Conservation (phyloP, 1,140 invertebrate species). For the Bombus polaris region DNA sequence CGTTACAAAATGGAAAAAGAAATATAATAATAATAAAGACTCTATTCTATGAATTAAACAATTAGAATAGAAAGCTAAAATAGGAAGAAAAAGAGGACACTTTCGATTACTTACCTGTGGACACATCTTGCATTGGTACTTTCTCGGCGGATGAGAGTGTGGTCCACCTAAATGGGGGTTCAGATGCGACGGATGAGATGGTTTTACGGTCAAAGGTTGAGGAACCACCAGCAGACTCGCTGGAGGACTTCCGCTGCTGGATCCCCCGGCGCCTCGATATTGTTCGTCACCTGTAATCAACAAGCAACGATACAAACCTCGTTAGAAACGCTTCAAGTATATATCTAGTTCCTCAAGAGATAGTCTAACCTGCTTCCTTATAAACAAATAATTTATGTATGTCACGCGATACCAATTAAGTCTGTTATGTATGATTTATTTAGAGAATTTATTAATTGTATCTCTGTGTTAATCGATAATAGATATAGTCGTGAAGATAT, state of each 20-base stretch:
- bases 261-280: constrained; percentile 82
- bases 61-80: background rate
- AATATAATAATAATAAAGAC: background rate
- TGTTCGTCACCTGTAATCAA: constrained; percentile 81
- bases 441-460: background rate
- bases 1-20: too few species aligned
- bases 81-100: background rate
- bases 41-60: too few species aligned
- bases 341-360: background rate
- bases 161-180: constrained; percentile 81
- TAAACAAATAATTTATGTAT: background rate
- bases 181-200: constrained; percentile 80
- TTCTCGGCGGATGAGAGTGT: constrained; percentile 85
- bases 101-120: constrained; percentile 91
- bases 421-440: too few species aligned
- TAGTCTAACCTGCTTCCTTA: background rate
- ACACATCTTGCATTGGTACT: constrained; percentile 99
- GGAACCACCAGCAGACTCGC: constrained; percentile 92
- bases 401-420: background rate
- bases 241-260: constrained; percentile 82
- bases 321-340: background rate
- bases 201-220: constrained; percentile 91
- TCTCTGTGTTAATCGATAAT: background rate
- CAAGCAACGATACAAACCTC: background rate
- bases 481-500: background rate